phyloP scores from a whole-genome alignment of 2,888 invertebrate genomes.

The Deroplatys truncata region DNA sequence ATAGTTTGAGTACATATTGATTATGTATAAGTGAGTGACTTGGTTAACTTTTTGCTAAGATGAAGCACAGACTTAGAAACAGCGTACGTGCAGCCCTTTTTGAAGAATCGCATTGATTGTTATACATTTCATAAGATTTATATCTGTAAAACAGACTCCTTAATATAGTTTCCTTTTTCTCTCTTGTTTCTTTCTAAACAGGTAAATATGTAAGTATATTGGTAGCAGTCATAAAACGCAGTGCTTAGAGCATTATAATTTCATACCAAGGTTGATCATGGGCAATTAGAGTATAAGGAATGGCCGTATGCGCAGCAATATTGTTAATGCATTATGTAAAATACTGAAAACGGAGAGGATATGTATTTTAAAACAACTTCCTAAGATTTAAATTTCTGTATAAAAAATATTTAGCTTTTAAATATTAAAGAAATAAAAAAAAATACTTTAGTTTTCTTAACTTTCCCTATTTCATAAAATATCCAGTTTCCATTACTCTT shows the following conservation, averaged over 20 bases:
- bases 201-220: background rate
- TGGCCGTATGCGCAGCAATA: background rate
- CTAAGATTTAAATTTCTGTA: background rate
- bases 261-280: background rate
- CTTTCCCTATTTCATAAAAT: background rate
- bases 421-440: background rate
- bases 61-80: background rate
- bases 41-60: background rate
- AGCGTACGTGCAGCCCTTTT: background rate
- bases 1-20: background rate
- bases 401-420: conserved; percentile 3
- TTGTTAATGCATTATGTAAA: background rate
- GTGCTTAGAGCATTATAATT: background rate
- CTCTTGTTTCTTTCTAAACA: background rate
- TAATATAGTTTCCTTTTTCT: background rate
- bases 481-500: no score
- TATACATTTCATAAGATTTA: background rate
- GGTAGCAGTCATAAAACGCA: background rate
- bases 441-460: background rate
- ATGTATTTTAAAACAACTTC: background rate
- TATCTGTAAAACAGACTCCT: background rate
- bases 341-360: background rate
- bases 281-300: background rate
- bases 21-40: background rate
- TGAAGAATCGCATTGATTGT: background rate